phyloP scores from a whole-genome alignment of 2,888 invertebrate species.

The Galerucella pusilla region DNA sequence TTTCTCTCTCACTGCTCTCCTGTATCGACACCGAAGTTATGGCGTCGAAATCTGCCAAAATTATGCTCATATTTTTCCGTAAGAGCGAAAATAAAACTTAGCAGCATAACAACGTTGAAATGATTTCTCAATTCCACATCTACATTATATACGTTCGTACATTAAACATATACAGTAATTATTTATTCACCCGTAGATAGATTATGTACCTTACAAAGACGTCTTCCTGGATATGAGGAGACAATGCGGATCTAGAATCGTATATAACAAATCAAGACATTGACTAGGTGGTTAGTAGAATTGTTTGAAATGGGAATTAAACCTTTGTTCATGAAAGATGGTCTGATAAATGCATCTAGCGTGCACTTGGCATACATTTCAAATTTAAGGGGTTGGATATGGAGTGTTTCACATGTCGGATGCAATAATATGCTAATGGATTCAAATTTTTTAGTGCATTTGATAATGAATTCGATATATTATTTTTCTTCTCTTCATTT shows the following conservation, averaged over 20 bases:
- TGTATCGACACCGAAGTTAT: not conserved
- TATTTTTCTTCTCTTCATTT: too few species aligned
- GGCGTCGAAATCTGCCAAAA: not conserved
- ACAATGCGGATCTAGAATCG: constrained; percentile 10
- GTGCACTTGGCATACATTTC: constrained; percentile 8
- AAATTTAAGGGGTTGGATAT: not conserved
- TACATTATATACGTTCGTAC: not conserved
- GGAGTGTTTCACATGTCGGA: not conserved
- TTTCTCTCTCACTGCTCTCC: not conserved
- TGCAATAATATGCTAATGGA: not conserved
- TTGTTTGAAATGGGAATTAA: constrained; percentile 11
- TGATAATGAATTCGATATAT: not conserved
- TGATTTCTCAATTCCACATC: not conserved
- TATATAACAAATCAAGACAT: constrained; percentile 22
- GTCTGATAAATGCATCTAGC: constrained; percentile 21
- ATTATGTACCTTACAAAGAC: constrained; percentile 18
- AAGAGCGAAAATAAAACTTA: not conserved
- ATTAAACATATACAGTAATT: not conserved
- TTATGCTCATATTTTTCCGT: not conserved
- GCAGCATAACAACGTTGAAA: not conserved
- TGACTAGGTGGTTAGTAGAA: constrained; percentile 11
- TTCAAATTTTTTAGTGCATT: not conserved
- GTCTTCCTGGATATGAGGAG: constrained; percentile 5
- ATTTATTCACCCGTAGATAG: constrained; percentile 13
- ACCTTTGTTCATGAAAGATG: constrained; percentile 18